These are phyloP conservation scores for Trichopoda pennipes DNA, from an alignment of 2,888 invertebrate genomes.

Conservation along the genomic window DNA sequence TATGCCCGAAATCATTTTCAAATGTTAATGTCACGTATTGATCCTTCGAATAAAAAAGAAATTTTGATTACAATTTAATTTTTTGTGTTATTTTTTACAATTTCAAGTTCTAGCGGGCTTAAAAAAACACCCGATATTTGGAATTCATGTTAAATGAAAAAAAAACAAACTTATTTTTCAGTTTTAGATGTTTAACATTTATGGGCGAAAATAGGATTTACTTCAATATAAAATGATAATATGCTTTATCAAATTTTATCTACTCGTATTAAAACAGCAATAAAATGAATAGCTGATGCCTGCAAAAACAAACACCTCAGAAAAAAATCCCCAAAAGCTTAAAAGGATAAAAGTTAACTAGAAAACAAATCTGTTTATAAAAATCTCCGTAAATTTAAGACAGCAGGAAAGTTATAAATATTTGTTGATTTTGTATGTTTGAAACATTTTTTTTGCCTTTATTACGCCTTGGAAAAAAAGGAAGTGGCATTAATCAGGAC, in stretches of 20 bases:
- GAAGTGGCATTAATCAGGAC: conserved; percentile 45
- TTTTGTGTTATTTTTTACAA: too few species aligned
- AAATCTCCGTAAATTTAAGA: conserved; percentile 1
- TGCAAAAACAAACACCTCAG: not conserved
- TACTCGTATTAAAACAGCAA: conserved; percentile 24
- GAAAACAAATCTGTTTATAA: not conserved
- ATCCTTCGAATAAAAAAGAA: too few species aligned
- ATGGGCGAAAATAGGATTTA: conserved; percentile 75
- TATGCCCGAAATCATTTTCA: too few species aligned
- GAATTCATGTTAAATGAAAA: too few species aligned
- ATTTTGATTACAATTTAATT: too few species aligned
- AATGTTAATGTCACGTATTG: too few species aligned
- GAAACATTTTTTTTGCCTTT: not conserved
- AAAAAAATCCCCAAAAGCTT: not conserved
- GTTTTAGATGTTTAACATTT: conserved; percentile 43
- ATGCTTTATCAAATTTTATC: conserved; percentile 75
- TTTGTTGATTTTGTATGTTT: conserved; percentile 9
- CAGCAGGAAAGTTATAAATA: conserved; percentile 29
- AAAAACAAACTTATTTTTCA: not conserved
- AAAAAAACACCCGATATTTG: not conserved
- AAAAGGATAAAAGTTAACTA: not conserved
- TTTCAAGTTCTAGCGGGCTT: too few species aligned
- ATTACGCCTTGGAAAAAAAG: not conserved
- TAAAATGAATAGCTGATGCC: conserved; percentile 27
- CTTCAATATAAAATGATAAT: conserved; percentile 78